Conservation (phyloP, 2,797 vertebrate genomes). For the Rhinella marina region DNA sequence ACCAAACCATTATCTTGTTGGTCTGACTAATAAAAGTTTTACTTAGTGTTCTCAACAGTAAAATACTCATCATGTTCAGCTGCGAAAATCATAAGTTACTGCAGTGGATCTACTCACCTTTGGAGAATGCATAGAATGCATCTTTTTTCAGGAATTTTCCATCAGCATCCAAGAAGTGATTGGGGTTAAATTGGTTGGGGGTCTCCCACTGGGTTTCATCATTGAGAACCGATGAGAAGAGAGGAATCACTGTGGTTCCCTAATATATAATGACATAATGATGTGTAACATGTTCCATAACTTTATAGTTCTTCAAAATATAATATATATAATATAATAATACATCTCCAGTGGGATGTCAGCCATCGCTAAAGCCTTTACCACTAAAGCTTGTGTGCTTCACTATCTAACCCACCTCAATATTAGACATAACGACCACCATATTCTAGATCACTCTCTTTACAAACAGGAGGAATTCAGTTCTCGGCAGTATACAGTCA, state of each 20-base stretch:
- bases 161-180: conserved; percentile 68
- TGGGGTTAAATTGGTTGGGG: conserved; percentile 68
- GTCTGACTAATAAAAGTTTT: no score
- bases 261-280: conserved; percentile 61
- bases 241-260: conserved; percentile 69
- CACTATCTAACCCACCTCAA: no score
- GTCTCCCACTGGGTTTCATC: conserved; percentile 68
- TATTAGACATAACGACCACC: no score
- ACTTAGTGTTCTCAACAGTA: no score
- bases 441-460: no score
- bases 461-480: no score
- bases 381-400: no score
- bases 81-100: no score
- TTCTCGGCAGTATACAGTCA: no score
- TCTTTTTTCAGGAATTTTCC: conserved; percentile 70
- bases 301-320: neutral
- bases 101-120: conserved; percentile 63
- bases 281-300: neutral
- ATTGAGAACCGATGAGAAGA: conserved; percentile 66
- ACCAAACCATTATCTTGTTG: no score
- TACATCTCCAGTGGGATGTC: neutral
- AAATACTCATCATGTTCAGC: no score
- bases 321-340: neutral
- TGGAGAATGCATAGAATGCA: conserved; percentile 70
- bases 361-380: neutral